Base-by-base conservation (phyloP, 2,113 vertebrate genomes). In the Vireo altiloquus region DNA sequence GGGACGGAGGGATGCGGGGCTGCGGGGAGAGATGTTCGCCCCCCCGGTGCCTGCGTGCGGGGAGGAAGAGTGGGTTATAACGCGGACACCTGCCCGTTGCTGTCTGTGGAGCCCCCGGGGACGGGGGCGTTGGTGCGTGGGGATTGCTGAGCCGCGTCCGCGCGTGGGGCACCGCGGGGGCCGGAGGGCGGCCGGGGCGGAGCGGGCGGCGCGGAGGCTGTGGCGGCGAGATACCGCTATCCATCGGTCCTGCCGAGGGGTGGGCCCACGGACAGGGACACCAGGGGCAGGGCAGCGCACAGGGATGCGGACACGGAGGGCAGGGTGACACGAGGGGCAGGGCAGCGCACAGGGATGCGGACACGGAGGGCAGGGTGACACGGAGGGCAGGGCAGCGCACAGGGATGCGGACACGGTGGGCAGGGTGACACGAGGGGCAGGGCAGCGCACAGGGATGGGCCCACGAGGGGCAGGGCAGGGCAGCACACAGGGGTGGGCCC, bases 361-460 rank as follows among this genome's bases (percentile, higher is more conserved):
- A 33, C 53, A 15, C 22, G 4, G 31, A 35, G 3, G 21, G 44
- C 44, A 44, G 44, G 7, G 18, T 44, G 46, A 33, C 53, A 15
- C 27, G 5, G 31, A 31, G 3, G 21, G 11, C 20, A 39, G 39
- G 39, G 39, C 33, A 44, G 25, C 0, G 13, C 46, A 2, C 21
- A 6, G 46, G 39, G 65, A 16, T 13, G 37, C 18, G 40, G 33
- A 37, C 39, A 25, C 5, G 6, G 6, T 22, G 28, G 18, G 3
- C 25, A 15, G 13, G n/a, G 27, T n/a, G 33, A 47, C 39, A 25
- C 5, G 5, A 8, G 30, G 30, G 19, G 3, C 25, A 15, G 10
- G n/a, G 27, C 47, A 39, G 7, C 4, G 1, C 11, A 1, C 4
- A 19, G 37, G 22, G 42, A 13, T 25, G 60, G 2, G 31, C 33